phyloP scores from a whole-genome alignment of 2,888 invertebrate genomes.

The Drosophila neotestacea region DNA sequence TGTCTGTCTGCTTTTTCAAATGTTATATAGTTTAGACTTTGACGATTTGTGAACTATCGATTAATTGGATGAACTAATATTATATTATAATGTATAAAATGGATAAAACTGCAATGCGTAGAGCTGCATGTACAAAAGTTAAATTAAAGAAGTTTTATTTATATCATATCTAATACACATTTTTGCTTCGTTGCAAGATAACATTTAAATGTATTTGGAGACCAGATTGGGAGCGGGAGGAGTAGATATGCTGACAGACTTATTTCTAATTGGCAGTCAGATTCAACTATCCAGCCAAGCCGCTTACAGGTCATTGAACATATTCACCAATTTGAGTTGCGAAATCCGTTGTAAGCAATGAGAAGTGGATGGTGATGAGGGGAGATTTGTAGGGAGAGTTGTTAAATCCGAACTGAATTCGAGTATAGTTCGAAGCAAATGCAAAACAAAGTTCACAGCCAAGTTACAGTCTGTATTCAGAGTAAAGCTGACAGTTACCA shows the following conservation, averaged over 20 bases:
- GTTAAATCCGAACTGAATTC: neutral
- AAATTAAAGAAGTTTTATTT: neutral
- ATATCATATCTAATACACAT: neutral
- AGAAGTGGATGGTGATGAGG: no score
- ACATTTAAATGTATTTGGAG: constrained; percentile 13
- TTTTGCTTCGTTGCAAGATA: neutral
- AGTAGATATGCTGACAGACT: constrained; percentile 9
- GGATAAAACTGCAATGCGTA: no score
- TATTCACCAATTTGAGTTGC: constrained; percentile 2
- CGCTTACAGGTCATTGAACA: constrained; percentile 63
- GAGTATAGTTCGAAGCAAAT: neutral
- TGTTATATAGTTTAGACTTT: neutral
- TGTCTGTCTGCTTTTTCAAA: neutral
- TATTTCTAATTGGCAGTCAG: constrained; percentile 69
- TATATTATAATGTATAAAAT: no score
- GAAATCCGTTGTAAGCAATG: neutral
- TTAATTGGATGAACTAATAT: no score
- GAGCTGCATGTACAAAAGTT: no score
- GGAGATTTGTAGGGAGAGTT: neutral
- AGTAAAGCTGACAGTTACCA: constrained; percentile 10
- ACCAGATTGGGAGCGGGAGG: neutral
- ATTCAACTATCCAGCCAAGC: constrained; percentile 29
- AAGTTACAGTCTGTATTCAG: constrained; percentile 48
- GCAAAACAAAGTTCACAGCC: constrained; percentile 21
- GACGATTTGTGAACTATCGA: neutral